Base-by-base conservation (phyloP, 2,888 invertebrate species). In the Oeneis ivallda region DNA sequence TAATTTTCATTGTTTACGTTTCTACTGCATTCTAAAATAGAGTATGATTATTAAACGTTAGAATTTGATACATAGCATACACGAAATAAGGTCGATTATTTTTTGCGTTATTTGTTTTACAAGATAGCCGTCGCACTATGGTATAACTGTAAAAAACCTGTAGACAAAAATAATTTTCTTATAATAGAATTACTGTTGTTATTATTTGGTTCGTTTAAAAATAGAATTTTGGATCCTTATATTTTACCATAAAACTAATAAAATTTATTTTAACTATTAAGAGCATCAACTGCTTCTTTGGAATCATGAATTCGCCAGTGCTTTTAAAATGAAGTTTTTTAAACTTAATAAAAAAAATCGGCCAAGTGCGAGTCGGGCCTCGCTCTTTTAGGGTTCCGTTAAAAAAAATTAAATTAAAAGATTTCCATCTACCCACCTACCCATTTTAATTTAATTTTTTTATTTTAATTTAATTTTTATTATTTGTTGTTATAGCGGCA, bases 11-110 rank as follows among this genome's bases (percentile, higher is more conserved):
- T 73, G 73, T 73, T 72, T 73, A 73, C 73, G 66, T 64, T 70
- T 64, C 62, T 61, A 47, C 62, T 63, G 66, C 65, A 73, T 72
- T 66, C 67, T 60, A 50, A 74, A 75, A 72, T 53, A 72, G 56
- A 62, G 58, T 59, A 72, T 62, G 63, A 54, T 58, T 15, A 54
- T 8, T 5, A 5, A 17, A 1, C 1, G n/a, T 50, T 39, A 19
- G 11, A 67, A 65, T 64, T 63, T 63, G 45, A n/a, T 43, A 17
- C 19, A 54, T 58, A 57, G 41, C 7, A 0, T 0, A 0, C 0
- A n/a, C 0, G 1, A 0, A 0, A n/a, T 66, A 71, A 67, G 34
- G 68, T 61, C n/a, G 9, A 58, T 34, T 70, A 60, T 69, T 4
- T 13, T 13, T 60, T 61, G 45, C 4, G 37, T 0, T n/a, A 6